A percentile compares a stretch with the other conserved stretches of the same genome.
phyloP scores from a whole-genome alignment of 2,797 vertebrate genomes.

The Brotula barbata region DNA sequence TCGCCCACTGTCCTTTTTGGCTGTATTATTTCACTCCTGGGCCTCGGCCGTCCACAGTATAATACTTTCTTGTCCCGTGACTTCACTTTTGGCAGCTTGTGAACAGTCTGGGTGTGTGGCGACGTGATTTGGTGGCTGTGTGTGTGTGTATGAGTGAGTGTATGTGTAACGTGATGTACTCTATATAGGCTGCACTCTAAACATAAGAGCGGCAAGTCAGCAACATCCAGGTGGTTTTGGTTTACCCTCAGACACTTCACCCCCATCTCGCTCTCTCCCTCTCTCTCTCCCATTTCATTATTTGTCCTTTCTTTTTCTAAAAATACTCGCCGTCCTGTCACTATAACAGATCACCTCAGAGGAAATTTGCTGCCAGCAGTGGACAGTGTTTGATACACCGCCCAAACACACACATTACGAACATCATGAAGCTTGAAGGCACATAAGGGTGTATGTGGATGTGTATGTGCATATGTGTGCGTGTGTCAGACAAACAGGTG shows the following conservation, averaged over 20 bases:
- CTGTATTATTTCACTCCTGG: constrained; percentile 39
- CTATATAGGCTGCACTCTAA: constrained; percentile 54
- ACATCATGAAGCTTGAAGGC: constrained; percentile 29
- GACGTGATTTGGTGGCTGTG: no score
- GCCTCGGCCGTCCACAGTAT: not conserved
- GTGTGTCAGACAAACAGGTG: constrained; percentile 59
- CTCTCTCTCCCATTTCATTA: constrained; percentile 11
- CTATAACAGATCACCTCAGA: constrained; percentile 74
- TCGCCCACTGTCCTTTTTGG: constrained; percentile 3
- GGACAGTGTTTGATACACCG: constrained; percentile 63
- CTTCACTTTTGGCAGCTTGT: constrained; percentile 1
- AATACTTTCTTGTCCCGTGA: no score
- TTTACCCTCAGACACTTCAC: constrained; percentile 63
- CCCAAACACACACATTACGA: constrained; percentile 15
- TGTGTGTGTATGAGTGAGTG: constrained; percentile 31
- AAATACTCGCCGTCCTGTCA: constrained; percentile 76
- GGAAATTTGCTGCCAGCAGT: constrained; percentile 66
- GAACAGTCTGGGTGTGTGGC: constrained; percentile 5
- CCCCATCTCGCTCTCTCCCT: constrained; percentile 6
- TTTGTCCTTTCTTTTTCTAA: constrained; percentile 66
- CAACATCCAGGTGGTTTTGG: constrained; percentile 73
- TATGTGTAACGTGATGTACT: constrained; percentile 45
- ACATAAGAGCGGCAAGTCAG: constrained; percentile 69
- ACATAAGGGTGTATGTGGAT: constrained; percentile 48
- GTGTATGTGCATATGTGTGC: constrained; percentile 41